These are phyloP conservation scores for Brachyptera putata DNA, from an alignment of 2,888 invertebrate genomes.

Conservation along the genomic window DNA sequence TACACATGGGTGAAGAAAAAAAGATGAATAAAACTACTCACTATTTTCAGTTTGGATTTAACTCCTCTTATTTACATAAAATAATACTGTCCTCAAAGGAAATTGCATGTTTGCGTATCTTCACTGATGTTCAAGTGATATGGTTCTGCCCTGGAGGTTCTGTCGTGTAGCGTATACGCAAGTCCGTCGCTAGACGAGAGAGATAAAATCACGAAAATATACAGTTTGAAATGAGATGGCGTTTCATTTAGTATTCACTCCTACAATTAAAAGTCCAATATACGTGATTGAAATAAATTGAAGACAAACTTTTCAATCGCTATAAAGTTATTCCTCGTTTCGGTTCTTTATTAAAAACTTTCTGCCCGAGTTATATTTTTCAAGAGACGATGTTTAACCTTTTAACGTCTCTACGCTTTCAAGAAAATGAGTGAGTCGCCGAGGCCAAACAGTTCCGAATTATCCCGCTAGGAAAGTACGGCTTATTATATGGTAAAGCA, in stretches of 20 bases:
- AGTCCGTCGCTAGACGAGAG: too few relatives aligned
- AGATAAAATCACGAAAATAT: too few relatives aligned
- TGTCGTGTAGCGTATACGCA: too few relatives aligned
- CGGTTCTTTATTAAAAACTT: constrained; percentile 1
- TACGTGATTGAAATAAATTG: constrained; percentile 2
- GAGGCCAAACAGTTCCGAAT: background rate
- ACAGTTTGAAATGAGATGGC: too few relatives aligned
- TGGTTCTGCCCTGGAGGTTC: too few relatives aligned
- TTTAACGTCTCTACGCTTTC: background rate
- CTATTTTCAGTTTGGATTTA: too few relatives aligned
- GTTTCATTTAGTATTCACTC: background rate
- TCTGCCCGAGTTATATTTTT: background rate
- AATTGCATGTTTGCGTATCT: too few relatives aligned
- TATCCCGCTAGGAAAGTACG: background rate
- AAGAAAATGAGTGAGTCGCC: background rate
- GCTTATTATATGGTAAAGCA: background rate
- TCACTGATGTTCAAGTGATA: too few relatives aligned
- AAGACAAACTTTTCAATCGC: constrained; percentile 1
- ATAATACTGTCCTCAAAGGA: too few relatives aligned
- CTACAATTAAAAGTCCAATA: background rate
- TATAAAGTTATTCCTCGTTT: background rate
- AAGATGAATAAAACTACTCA: too few relatives aligned
- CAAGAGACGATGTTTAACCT: background rate
- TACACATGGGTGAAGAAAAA: too few relatives aligned
- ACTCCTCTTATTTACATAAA: too few relatives aligned